Conservation (phyloP, 1,140 invertebrate species). For the Papilio polytes region DNA sequence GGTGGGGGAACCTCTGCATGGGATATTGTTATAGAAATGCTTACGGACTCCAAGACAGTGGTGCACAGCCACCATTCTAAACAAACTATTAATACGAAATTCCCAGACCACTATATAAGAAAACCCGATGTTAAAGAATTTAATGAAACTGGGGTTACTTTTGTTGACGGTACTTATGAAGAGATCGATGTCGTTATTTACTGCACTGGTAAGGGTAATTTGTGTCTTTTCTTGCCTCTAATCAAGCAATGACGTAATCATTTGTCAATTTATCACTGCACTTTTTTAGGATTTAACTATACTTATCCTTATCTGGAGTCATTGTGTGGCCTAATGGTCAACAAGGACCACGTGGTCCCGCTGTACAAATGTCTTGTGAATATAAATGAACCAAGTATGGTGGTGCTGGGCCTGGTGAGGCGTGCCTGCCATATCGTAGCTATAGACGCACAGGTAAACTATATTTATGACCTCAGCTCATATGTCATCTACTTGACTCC, state of each 20-base stretch:
- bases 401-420: conserved; percentile 88
- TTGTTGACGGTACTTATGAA: conserved; percentile 86
- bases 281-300: conserved; percentile 86
- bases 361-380: conserved; percentile 89
- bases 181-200: conserved; percentile 89
- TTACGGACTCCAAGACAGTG: conserved; percentile 85
- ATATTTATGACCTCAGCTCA: too few species aligned
- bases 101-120: conserved; percentile 86
- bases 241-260: too few species aligned
- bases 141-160: conserved; percentile 84
- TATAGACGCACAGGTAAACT: conserved; percentile 68
- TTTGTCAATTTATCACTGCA: background rate
- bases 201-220: conserved; percentile 88
- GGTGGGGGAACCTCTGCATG: conserved; percentile 94
- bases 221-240: too few species aligned
- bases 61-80: conserved; percentile 87
- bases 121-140: conserved; percentile 87
- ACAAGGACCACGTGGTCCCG: conserved; percentile 87
- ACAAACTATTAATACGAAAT: conserved; percentile 81
- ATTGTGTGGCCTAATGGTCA: conserved; percentile 84
- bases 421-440: conserved; percentile 70
- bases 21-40: conserved; percentile 92
- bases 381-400: conserved; percentile 88
- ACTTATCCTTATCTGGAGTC: conserved; percentile 88
- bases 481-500: too few species aligned